Conservation (phyloP, 2,113 vertebrate genomes). For the Pelecanus crispus region DNA sequence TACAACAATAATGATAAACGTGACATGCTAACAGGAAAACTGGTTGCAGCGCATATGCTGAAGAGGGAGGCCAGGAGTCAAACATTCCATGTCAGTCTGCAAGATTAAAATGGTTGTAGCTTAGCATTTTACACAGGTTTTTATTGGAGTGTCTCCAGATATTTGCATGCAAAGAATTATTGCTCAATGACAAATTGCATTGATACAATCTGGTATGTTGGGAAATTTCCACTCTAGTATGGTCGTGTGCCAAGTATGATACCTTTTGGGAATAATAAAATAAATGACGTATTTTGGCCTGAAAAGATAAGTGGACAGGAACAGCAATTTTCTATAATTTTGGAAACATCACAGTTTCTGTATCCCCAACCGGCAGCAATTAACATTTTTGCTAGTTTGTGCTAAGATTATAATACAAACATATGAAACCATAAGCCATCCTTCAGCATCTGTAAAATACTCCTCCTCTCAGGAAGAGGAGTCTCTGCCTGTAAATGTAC, state of each 20-base stretch:
- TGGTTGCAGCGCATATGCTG: not conserved
- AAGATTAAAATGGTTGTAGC: not conserved
- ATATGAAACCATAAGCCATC: not conserved
- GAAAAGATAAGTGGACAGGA: not conserved
- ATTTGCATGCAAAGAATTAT: conserved; percentile 39
- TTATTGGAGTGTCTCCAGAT: conserved; percentile 19
- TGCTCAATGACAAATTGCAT: conserved; percentile 38
- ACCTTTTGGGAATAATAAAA: not conserved
- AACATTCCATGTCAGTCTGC: conserved; percentile 13
- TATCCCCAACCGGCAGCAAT: not conserved
- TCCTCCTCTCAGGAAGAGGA: not conserved
- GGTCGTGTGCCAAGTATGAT: not conserved
- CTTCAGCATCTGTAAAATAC: not conserved
- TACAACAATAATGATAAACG: not conserved
- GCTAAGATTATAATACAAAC: not conserved
- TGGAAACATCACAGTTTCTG: not conserved
- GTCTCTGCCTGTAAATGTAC: rapidly evolving
- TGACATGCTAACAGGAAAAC: not conserved
- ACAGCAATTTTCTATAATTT: not conserved
- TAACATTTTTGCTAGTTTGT: not conserved
- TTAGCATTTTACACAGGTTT: conserved; percentile 2
- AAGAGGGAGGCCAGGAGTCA: not conserved
- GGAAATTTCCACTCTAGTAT: conserved; percentile 13
- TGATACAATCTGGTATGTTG: not conserved
- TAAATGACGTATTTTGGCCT: not conserved